A percentile compares a stretch with the other conserved stretches of the same genome.
Evolutionary conservation across 2,113 vertebrate species (phyloP).

Genomic region (Lanius collurio): DNA sequence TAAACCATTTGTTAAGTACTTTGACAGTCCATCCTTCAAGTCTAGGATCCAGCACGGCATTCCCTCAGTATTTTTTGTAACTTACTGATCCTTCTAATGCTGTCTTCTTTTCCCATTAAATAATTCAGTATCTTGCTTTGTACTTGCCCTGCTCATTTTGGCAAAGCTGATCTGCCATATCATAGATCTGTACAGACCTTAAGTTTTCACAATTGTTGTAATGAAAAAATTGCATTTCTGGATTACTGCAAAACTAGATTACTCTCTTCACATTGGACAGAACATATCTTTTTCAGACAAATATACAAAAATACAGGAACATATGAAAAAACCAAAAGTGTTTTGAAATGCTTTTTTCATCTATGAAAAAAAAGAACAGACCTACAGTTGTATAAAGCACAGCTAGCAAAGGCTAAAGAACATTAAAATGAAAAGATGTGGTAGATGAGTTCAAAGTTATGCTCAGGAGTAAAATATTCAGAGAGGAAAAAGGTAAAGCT

Average conservation of each 20-base stretch:
- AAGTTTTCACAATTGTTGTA: background rate
- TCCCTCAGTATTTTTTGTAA: background rate
- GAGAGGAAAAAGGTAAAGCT: background rate
- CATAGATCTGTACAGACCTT: background rate
- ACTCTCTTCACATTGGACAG: background rate
- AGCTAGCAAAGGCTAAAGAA: background rate
- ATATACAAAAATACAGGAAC: background rate
- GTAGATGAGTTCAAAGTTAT: background rate
- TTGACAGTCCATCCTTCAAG: background rate
- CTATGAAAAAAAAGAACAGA: background rate
- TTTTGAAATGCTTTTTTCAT: background rate
- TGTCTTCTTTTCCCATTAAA: background rate
- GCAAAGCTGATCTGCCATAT: background rate
- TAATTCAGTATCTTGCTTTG: background rate
- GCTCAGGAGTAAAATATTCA: background rate
- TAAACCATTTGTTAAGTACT: background rate
- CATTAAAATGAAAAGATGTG: background rate
- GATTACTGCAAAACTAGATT: background rate
- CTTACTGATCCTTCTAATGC: background rate
- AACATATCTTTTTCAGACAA: background rate
- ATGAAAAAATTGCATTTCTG: background rate
- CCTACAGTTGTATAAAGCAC: background rate
- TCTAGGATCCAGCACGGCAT: background rate
- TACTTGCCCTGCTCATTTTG: background rate
- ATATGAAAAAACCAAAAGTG: background rate